A percentile compares a stretch with the other conserved stretches of the same genome.
These are phyloP conservation scores for Rotaria sp. DNA, from an alignment of 2,888 invertebrate genomes.

Conservation along the genomic window DNA sequence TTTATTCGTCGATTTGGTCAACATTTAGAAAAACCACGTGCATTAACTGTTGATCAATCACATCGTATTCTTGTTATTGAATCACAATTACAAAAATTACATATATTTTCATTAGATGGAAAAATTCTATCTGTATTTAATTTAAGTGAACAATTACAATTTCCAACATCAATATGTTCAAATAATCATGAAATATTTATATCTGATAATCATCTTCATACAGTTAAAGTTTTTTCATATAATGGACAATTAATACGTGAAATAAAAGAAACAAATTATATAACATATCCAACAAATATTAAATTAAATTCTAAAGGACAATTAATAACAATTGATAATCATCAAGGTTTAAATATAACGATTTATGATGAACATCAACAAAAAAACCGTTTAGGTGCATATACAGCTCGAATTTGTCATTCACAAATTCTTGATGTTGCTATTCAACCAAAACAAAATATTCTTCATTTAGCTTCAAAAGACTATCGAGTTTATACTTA, in stretches of 20 bases:
- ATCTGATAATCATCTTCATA: neutral
- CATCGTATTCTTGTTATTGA: neutral
- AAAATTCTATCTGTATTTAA: neutral
- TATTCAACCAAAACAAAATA: neutral
- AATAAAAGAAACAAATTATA: neutral
- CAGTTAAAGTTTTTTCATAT: neutral
- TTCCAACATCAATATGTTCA: neutral
- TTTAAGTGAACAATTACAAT: neutral
- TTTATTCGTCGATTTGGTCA: neutral
- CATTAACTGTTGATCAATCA: slow-evolving; percentile 6
- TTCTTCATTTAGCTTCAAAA: neutral
- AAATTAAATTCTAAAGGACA: neutral
- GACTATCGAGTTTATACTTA: neutral
- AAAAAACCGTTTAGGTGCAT: slow-evolving; percentile 9
- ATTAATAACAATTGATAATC: neutral
- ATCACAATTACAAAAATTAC: slow-evolving; percentile 8
- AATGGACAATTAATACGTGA: neutral
- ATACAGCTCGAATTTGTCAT: slow-evolving; percentile 1
- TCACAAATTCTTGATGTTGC: slow-evolving; percentile 17
- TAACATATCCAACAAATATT: slow-evolving; percentile 17
- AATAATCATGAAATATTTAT: neutral
- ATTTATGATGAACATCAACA: neutral
- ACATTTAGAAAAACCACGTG: slow-evolving; percentile 3
- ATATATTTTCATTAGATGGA: neutral
- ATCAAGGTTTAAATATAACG: neutral